phyloP scores from a whole-genome alignment of 2,888 invertebrate species.

The Ophioninae sp. region DNA sequence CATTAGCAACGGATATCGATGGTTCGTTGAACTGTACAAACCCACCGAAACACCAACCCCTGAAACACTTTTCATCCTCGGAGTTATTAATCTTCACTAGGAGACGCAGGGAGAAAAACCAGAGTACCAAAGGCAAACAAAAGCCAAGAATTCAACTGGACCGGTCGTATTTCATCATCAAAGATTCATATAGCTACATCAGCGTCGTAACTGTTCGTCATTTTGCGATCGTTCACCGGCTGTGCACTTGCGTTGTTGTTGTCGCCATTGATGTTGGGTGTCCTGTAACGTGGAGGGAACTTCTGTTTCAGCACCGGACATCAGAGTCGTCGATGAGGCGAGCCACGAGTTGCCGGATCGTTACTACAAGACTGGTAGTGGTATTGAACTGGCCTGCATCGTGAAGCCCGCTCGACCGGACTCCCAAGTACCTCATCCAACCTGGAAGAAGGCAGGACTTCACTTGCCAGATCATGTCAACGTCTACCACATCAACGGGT shows the following conservation, averaged over 20 bases:
- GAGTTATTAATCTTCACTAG: constrained; percentile 52
- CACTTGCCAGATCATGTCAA: constrained; percentile 76
- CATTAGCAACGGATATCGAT: constrained; percentile 49
- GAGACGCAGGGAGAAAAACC: constrained; percentile 21
- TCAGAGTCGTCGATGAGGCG: constrained; percentile 87
- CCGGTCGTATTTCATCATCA: constrained; percentile 40
- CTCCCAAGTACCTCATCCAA: constrained; percentile 76
- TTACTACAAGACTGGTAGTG: constrained; percentile 89
- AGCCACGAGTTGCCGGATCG: constrained; percentile 87
- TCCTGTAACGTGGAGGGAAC: background rate
- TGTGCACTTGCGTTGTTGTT: background rate
- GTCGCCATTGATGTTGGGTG: background rate
- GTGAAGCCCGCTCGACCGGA: constrained; percentile 81
- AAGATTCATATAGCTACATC: constrained; percentile 4
- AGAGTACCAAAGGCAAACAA: constrained; percentile 41
- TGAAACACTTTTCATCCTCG: constrained; percentile 3
- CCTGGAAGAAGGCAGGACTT: constrained; percentile 77
- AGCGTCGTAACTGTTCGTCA: constrained; percentile 21
- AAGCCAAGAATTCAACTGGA: constrained; percentile 30
- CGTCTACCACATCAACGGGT: constrained; percentile 78
- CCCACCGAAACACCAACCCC: constrained; percentile 7
- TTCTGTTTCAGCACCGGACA: constrained; percentile 84
- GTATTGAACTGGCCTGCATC: constrained; percentile 86
- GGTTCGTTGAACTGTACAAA: constrained; percentile 43
- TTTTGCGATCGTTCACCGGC: background rate